Evolutionary conservation across 2,888 invertebrate species (phyloP), one percentile per base, ranked within the genome.

Genomic region (Epistrophe eligans): DNA sequence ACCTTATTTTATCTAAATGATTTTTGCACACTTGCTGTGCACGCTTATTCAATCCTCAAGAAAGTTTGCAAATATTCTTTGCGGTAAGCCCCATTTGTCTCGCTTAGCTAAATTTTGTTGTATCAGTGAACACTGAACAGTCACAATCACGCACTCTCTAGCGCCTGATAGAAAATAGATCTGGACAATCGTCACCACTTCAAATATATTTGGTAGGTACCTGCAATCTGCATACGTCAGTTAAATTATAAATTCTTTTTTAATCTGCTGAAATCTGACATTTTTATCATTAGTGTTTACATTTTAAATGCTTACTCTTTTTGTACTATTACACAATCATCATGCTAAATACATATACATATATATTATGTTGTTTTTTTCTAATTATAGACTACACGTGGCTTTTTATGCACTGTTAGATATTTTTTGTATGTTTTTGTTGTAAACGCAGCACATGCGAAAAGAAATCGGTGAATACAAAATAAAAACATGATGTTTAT

Each of bases 351-450:
- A 55, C 43, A 60, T 57, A 48, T 77, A 55, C 43, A 60, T 57
- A 3, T 24, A 24, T 1, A 24, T 24, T 24, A 24, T 24, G 67
- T 48, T 48, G 38, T 24, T 70, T 24, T 70, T 24, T 38, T 79
- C 79, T 79, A 79, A 79, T 79, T 52, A 76, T 79, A 79, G 28
- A 74, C 79, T 58, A 79, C 74, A 84, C 84, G 74, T 76, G 79
- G 76, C 74, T 15, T 17, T 50, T 60, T 60, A 43, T 74, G 74
- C 40, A 60, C 74, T 76, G 32, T 38, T 38, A 19, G 15, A 13
- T 28, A 28, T 8, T 76, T 64, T 45, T 17, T 45, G 19, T 40
- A 60, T 57, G 17, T 67, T 67, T n/a, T 52, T 52, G 10, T 70
- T 35, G n/a, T 50, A 24, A 38, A 17, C 11, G 24, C 35, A 55